A percentile compares a stretch with the other conserved stretches of the same genome.
phyloP scores from a whole-genome alignment of 1,140 invertebrate species.

The Pseudoatta argentina region DNA sequence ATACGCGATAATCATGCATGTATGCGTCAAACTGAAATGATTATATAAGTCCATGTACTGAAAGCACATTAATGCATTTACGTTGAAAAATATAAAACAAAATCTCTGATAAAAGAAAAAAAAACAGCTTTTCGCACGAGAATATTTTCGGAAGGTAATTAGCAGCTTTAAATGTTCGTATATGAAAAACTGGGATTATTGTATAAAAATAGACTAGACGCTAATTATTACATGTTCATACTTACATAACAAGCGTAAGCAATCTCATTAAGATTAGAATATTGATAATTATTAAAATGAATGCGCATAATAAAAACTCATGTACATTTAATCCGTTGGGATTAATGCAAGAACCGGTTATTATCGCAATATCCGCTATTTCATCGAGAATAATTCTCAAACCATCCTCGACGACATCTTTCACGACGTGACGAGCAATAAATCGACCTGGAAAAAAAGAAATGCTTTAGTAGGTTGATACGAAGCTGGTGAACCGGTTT shows the following conservation, averaged over 20 bases:
- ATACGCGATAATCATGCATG: conserved; percentile 43
- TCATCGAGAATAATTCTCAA: conserved; percentile 53
- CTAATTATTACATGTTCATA: not conserved
- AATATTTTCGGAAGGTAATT: not conserved
- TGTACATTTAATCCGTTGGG: not conserved
- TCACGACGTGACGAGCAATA: conserved; percentile 66
- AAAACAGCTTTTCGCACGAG: not conserved
- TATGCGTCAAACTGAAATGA: conserved; percentile 15
- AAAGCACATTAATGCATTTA: conserved; percentile 11
- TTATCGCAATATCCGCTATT: conserved; percentile 23
- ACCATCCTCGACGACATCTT: conserved; percentile 36
- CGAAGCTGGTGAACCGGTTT: conserved; percentile 79
- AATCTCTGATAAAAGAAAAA: not conserved
- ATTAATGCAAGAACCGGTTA: conserved; percentile 28
- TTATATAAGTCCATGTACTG: not conserved
- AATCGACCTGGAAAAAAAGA: conserved; percentile 57
- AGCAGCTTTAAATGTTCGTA: not conserved
- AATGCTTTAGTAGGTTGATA: conserved; percentile 65
- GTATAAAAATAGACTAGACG: not conserved
- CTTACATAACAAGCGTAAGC: not conserved
- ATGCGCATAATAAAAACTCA: not conserved
- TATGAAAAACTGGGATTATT: not conserved
- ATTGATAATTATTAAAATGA: not conserved
- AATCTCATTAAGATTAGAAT: not conserved
- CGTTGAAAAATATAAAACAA: not conserved